Evolutionary conservation across 2,888 invertebrate species (phyloP).

Genomic region (Margaritifera margaritifera): DNA sequence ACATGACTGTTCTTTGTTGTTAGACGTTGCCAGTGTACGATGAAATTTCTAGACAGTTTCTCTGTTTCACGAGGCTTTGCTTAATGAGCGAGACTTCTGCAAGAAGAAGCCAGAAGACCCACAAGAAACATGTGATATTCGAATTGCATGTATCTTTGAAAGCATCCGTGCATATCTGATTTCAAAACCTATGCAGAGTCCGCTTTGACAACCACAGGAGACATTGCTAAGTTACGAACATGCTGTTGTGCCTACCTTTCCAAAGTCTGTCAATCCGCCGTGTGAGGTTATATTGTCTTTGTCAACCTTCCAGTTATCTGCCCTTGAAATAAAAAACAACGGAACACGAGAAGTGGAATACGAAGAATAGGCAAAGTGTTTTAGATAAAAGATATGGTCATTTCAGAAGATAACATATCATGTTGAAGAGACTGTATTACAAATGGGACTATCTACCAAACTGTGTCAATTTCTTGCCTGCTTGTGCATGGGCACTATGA

Average conservation of each 20-base stretch:
- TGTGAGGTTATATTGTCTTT: constrained; percentile 79
- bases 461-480: too few relatives aligned
- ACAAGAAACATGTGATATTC: neutral
- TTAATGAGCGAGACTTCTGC: too few relatives aligned
- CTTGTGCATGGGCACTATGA: too few relatives aligned
- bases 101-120: neutral
- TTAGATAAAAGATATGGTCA: neutral
- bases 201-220: too few relatives aligned
- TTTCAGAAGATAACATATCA: too few relatives aligned
- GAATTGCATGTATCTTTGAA: neutral
- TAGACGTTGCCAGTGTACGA: too few relatives aligned
- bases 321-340: constrained; percentile 74
- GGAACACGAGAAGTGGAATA: neutral
- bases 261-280: constrained; percentile 84
- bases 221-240: too few relatives aligned
- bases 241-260: constrained; percentile 78
- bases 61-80: too few relatives aligned
- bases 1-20: too few relatives aligned
- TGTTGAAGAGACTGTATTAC: neutral
- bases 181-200: neutral
- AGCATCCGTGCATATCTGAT: too few relatives aligned
- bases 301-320: constrained; percentile 79
- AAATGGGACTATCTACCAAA: too few relatives aligned
- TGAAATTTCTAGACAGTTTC: too few relatives aligned
- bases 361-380: neutral